These are phyloP conservation scores for Grallaria varia DNA, from an alignment of 2,113 vertebrate genomes.

Conservation along the genomic window DNA sequence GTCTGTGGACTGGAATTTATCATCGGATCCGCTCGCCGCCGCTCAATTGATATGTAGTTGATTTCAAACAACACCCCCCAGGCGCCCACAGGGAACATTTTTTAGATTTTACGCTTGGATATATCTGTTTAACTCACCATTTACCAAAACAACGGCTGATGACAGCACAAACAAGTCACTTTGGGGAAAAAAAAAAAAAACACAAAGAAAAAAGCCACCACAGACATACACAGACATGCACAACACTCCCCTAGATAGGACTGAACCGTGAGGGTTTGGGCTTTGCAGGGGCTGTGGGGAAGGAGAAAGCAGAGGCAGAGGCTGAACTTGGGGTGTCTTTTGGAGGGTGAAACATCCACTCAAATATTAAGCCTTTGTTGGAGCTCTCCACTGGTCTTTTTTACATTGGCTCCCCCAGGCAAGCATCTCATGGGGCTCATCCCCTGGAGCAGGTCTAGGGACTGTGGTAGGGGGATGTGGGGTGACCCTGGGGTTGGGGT, in stretches of 20 bases:
- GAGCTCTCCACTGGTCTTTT: not conserved
- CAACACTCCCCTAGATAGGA: not conserved
- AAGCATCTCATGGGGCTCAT: rapidly evolving
- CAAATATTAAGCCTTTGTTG: not conserved
- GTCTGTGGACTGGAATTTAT: conserved; percentile 90
- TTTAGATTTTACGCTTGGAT: conserved; percentile 99
- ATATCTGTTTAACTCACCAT: conserved; percentile 99
- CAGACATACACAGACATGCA: rapidly evolving
- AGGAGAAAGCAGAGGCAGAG: not conserved
- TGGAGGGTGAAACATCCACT: not conserved
- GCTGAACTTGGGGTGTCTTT: not conserved
- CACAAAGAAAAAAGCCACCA: not conserved
- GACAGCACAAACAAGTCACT: conserved; percentile 89
- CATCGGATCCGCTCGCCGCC: conserved; percentile 85
- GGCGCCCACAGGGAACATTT: conserved; percentile 93
- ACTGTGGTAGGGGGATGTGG: not conserved
- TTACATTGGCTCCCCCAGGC: not conserved
- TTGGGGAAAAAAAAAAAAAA: not conserved
- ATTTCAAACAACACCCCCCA: conserved; percentile 95
- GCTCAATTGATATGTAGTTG: conserved; percentile 99
- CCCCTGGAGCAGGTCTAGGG: rapidly evolving
- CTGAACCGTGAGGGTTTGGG: not conserved
- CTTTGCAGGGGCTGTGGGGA: conserved; percentile 56
- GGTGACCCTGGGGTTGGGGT: not conserved
- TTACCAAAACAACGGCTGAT: conserved; percentile 93